Evolutionary conservation across 2,888 invertebrate genomes (phyloP).

Genomic region (Diachrysia chrysitis): DNA sequence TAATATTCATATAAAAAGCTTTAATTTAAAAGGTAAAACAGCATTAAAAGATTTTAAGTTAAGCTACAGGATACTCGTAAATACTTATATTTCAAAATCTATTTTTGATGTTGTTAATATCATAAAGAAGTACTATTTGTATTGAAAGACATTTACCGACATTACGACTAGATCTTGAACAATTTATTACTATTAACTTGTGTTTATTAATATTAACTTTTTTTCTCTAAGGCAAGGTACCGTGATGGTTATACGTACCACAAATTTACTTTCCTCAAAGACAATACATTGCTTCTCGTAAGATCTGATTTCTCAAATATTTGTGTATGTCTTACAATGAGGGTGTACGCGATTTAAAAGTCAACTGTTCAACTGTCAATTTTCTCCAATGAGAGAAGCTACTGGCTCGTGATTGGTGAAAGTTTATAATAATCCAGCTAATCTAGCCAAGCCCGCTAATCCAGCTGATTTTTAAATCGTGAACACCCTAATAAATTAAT

Average conservation of each 20-base stretch:
- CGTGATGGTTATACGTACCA: not conserved
- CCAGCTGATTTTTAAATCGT: too few species aligned
- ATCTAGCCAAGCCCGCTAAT: too few species aligned
- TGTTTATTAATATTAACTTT: too few species aligned
- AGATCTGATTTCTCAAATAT: slow-evolving; percentile 56
- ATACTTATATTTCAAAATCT: not conserved
- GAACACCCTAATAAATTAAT: slow-evolving; percentile 41
- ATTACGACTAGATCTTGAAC: not conserved
- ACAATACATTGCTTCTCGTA: slow-evolving; percentile 24
- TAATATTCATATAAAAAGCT: too few species aligned
- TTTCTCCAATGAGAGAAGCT: too few species aligned
- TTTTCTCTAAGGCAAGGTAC: not conserved
- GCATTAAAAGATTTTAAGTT: too few species aligned
- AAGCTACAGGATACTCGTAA: too few species aligned
- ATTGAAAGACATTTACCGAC: not conserved
- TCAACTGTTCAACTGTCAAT: too few species aligned
- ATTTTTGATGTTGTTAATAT: not conserved
- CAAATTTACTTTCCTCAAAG: slow-evolving; percentile 28
- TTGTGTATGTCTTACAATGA: slow-evolving; percentile 44
- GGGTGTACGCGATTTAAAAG: too few species aligned
- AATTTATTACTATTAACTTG: not conserved
- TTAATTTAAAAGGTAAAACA: too few species aligned
- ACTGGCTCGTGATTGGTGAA: too few species aligned
- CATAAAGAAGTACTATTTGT: not conserved
- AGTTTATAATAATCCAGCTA: too few species aligned